Percentiles rank a stretch among this genome's conserved stretches.
These are phyloP conservation scores for Anseranas semipalmata DNA, from an alignment of 2,113 vertebrate species.

Conservation along the genomic window DNA sequence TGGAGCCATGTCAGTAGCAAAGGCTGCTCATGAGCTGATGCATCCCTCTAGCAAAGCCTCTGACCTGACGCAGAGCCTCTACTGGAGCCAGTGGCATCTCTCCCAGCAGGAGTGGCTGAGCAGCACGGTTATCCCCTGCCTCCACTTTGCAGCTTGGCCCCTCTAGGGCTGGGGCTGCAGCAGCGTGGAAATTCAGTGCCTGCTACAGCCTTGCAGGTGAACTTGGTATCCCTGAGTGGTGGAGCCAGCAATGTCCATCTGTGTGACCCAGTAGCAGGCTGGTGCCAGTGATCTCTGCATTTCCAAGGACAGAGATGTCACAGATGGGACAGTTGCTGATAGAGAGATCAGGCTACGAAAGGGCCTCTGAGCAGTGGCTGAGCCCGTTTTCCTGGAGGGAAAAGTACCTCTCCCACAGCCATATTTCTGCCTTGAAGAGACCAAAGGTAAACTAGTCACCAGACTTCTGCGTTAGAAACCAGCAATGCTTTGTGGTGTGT, in stretches of 20 bases:
- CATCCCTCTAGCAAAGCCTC: background rate
- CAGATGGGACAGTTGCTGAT: background rate
- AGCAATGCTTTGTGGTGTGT: accelerated
- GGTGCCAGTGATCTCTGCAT: background rate
- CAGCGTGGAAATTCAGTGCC: background rate
- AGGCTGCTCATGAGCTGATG: background rate
- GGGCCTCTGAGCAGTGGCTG: background rate
- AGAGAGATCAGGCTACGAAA: background rate
- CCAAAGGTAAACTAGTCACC: background rate
- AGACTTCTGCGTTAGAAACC: background rate
- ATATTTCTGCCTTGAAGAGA: background rate
- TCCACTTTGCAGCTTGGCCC: background rate
- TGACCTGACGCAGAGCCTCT: background rate
- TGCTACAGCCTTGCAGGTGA: background rate
- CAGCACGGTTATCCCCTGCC: background rate
- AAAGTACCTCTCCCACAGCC: background rate
- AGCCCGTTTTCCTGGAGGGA: background rate
- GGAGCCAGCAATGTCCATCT: background rate
- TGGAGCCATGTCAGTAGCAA: background rate
- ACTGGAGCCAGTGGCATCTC: background rate
- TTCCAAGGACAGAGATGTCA: background rate
- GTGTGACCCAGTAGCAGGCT: background rate
- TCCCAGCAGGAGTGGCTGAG: background rate
- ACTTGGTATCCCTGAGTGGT: background rate
- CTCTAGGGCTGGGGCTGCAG: background rate